Base-by-base conservation (phyloP, 2,113 vertebrate genomes). In the Catharus fuscescens region DNA sequence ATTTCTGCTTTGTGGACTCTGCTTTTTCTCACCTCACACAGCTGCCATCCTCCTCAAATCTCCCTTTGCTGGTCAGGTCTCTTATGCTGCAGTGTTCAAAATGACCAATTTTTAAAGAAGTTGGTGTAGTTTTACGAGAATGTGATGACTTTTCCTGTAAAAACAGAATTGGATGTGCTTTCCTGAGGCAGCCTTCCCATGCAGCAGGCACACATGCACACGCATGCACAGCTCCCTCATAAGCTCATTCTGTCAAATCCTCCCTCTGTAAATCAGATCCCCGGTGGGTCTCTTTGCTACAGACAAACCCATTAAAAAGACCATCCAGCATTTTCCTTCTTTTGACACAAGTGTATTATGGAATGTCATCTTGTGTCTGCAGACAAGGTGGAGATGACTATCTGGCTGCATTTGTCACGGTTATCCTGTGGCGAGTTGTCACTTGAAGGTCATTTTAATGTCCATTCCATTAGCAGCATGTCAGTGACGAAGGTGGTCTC, bases 391-490 rank as follows among this genome's bases (percentile, higher is more conserved):
- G 80, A 74, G 94, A 71, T 91, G 96, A 40, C 83, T 92, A 61
- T 92, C 83, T 56, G 83, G 56, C 83, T 91, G 91, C 61, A 71
- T 96, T 95, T 91, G 80, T 95, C 92, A 94, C 8, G 2, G 83
- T 93, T 95, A 86, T 60, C 91, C 91, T 60, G 65, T 71, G 92
- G 65, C 3, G 1, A 76, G 78, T 84, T 97, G 91, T 91, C 95
- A 84, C 91, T 67, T 94, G 80, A 93, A 96, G 96, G 96, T 92
- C 91, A 54, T 65, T 95, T 40, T 65, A 48, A 79, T 38, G 80
- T 89, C 94, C 5, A 0, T 93, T 95, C 86, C 77, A 76, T 95
- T 95, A 92, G 77, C 77, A 54, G 40, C 28, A 10, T 21, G 83
- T 84, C 89, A 79, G 74, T 91, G 93, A 89, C 0, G 2, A 50